phyloP scores from a whole-genome alignment of 2,113 vertebrate species.

The Grammomys surdaster region DNA sequence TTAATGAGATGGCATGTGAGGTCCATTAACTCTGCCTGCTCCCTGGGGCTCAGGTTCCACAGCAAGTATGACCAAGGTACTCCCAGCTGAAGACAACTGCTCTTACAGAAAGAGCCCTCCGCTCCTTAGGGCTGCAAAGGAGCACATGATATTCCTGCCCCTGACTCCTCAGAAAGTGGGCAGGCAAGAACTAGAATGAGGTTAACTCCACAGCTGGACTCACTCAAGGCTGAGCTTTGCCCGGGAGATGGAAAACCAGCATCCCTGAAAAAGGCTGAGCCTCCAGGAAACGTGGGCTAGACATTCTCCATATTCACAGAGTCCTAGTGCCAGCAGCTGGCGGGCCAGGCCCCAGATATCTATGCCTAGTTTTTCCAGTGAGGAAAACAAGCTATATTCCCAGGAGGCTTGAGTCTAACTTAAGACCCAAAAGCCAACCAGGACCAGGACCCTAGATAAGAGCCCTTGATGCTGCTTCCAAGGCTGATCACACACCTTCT shows the following conservation, averaged over 20 bases:
- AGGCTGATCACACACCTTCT: fast-evolving
- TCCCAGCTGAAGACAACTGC: neutral
- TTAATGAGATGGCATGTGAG: neutral
- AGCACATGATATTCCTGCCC: neutral
- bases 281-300: neutral
- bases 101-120: neutral
- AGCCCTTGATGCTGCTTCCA: too few relatives aligned
- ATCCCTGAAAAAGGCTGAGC: neutral
- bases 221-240: neutral
- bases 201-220: neutral
- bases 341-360: neutral
- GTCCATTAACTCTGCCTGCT: neutral
- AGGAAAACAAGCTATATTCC: neutral
- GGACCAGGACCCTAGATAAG: neutral
- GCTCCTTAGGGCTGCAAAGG: neutral
- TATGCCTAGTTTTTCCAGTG: neutral
- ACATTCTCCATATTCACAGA: neutral
- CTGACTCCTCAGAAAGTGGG: too few relatives aligned
- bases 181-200: neutral
- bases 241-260: neutral
- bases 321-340: neutral
- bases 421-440: neutral
- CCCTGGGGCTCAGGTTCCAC: neutral
- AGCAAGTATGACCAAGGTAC: neutral
- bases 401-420: neutral